phyloP scores from a whole-genome alignment of 2,888 invertebrate species.

The Trisateles emortualis region DNA sequence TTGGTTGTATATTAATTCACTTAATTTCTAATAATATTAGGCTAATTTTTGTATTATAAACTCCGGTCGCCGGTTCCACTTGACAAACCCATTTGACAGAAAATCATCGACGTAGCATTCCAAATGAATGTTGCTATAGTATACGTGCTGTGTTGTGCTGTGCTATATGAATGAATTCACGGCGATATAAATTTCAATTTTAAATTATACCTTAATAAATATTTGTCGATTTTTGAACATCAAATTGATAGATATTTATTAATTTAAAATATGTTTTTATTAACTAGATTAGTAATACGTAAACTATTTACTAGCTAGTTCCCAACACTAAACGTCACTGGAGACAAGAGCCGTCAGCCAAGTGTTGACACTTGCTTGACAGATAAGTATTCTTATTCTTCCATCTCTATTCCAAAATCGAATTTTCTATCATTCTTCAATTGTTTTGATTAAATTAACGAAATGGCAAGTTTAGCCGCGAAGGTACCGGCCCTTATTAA shows the following conservation, averaged over 20 bases:
- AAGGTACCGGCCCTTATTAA: slow-evolving; percentile 73
- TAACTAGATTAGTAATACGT: too few species aligned
- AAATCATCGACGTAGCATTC: slow-evolving; percentile 72
- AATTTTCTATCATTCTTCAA: slow-evolving; percentile 55
- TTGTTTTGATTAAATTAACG: slow-evolving; percentile 65
- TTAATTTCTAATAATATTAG: slow-evolving; percentile 35
- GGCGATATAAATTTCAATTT: too few species aligned
- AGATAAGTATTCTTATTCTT: slow-evolving; percentile 36
- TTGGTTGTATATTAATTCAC: slow-evolving; percentile 35
- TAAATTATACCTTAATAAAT: too few species aligned
- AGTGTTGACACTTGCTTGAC: slow-evolving; percentile 24
- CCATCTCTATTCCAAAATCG: slow-evolving; percentile 62
- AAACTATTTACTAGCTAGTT: too few species aligned
- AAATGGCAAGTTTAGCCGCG: slow-evolving; percentile 77
- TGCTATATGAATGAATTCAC: too few species aligned
- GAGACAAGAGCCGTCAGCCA: not conserved
- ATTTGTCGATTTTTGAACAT: too few species aligned
- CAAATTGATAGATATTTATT: too few species aligned
- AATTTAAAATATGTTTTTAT: too few species aligned
- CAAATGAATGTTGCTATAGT: slow-evolving; percentile 45
- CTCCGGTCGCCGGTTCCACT: slow-evolving; percentile 49
- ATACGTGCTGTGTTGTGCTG: too few species aligned
- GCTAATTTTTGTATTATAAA: slow-evolving; percentile 27
- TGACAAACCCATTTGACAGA: slow-evolving; percentile 64
- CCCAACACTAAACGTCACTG: slow-evolving; percentile 17